Evolutionary conservation across 2,888 invertebrate genomes (phyloP), one percentile per base, ranked within the genome.

Genomic region (Sphaeridia pumilis): DNA sequence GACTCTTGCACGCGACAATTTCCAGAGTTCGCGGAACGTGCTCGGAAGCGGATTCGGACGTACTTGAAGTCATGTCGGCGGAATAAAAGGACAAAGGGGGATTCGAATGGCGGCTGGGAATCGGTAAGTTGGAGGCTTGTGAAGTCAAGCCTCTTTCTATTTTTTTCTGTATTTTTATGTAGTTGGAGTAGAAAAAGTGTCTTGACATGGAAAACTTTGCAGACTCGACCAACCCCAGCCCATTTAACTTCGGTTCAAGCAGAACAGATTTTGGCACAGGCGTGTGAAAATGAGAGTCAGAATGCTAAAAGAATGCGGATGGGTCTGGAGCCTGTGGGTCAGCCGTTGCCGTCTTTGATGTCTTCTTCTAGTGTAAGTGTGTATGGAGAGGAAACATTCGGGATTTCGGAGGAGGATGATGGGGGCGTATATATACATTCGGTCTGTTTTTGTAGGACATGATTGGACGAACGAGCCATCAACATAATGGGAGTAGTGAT

Each of bases 261-360:
- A 49, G 94, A 94, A 72, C 88, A 92, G 73, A 89, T 94, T 69
- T 76, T 94, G 70, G 92, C 93, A 61, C 84, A 87, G 69, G 94
- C 94, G 58, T 94, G 94, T 73, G 94, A 94, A 75, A 94, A 94
- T 71, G 94, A 94, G 75, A 89, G 89, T 73, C 84, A 90, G 73
- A 94, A 94, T 73, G 94, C 93, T 57, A 94, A 94, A 75, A 80
- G 93, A 69, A 94, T 94, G 93, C 80, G 93, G 63, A 79, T 93
- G 69, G 94, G 94, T 46, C 77, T 94, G 66, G 94, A 94, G 71
- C 94, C 94, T 42, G 87, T 90, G 67, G 86, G 87, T 69, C 89
- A 89, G 74, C 87, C 88, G 48, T 82, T 87, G 80, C 87, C 84
- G 61, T n/a, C n/a, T n/a, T n/a, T n/a, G n/a, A n/a, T n/a, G n/a